These are phyloP conservation scores for Pseudomyrmex gracilis DNA, from an alignment of 1,140 invertebrate species.

Conservation along the genomic window DNA sequence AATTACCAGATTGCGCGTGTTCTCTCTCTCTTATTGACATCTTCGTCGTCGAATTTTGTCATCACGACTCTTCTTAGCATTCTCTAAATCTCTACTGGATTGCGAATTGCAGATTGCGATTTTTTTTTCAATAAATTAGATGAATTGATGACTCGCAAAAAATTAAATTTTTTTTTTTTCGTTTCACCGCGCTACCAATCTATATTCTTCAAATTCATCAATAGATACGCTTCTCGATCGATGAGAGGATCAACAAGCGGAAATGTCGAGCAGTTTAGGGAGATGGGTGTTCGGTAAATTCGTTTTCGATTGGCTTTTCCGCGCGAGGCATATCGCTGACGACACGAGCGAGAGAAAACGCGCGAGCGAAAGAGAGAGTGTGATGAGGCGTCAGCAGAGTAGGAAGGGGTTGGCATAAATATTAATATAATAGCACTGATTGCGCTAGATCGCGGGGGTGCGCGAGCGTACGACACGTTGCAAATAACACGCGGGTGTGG, in stretches of 20 bases:
- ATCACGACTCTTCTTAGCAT: neutral
- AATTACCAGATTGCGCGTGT: neutral
- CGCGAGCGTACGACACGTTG: slow-evolving; percentile 55
- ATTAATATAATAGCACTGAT: slow-evolving; percentile 81
- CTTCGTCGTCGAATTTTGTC: too few species aligned
- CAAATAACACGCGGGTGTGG: slow-evolving; percentile 60
- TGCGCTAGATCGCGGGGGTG: slow-evolving; percentile 73
- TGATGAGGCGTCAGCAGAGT: slow-evolving; percentile 36
- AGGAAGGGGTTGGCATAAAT: slow-evolving; percentile 71
- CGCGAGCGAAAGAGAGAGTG: neutral
- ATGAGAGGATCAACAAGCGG: slow-evolving; percentile 38
- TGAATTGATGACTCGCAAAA: neutral
- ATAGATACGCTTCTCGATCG: slow-evolving; percentile 39
- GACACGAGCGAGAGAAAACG: slow-evolving; percentile 24
- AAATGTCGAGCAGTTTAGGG: slow-evolving; percentile 38
- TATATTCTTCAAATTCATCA: slow-evolving; percentile 24
- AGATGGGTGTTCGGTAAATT: slow-evolving; percentile 43
- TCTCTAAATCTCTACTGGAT: neutral
- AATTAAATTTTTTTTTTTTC: neutral
- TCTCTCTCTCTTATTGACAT: too few species aligned
- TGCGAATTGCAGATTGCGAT: neutral
- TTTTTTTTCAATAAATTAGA: neutral
- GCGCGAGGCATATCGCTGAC: slow-evolving; percentile 43
- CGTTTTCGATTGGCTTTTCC: slow-evolving; percentile 67
- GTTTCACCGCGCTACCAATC: neutral